Evolutionary conservation across 2,888 invertebrate genomes (phyloP).

Genomic region (Magallana nippona): DNA sequence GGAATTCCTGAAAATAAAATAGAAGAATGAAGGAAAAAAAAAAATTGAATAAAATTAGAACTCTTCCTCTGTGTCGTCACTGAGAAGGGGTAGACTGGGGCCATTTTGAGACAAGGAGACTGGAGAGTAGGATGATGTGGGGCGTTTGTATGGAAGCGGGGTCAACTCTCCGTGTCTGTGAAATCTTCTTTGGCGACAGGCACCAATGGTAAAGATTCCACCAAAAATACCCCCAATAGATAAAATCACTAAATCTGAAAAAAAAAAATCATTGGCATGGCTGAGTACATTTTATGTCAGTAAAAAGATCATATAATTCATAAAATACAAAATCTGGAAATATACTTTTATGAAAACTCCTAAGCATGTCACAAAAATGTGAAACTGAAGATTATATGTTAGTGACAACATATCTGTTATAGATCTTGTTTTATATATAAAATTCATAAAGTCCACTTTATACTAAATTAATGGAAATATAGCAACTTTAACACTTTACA

Average conservation of each 20-base stretch:
- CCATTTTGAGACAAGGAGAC: slow-evolving; percentile 27
- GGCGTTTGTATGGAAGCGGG: slow-evolving; percentile 44
- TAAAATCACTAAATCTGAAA: slow-evolving; percentile 69
- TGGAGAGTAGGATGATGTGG: slow-evolving; percentile 17
- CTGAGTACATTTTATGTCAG: neutral
- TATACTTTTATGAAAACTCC: too few relatives aligned
- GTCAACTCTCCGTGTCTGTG: slow-evolving; percentile 53
- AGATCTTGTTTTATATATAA: too few relatives aligned
- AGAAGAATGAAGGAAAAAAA: neutral
- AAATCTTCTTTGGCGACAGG: slow-evolving; percentile 65
- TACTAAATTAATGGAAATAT: too few relatives aligned
- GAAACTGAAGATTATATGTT: too few relatives aligned
- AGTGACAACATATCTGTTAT: too few relatives aligned
- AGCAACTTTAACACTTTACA: too few relatives aligned
- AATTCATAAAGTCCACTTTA: too few relatives aligned
- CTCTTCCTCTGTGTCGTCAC: slow-evolving; percentile 57
- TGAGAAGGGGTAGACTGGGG: slow-evolving; percentile 52
- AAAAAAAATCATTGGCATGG: neutral
- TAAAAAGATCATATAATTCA: too few relatives aligned
- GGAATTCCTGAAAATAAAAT: neutral
- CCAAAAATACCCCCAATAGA: slow-evolving; percentile 64
- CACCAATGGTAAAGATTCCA: slow-evolving; percentile 68
- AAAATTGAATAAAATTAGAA: slow-evolving; percentile 15
- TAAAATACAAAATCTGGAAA: too few relatives aligned
- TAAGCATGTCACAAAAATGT: too few relatives aligned